Percentiles rank a stretch among this genome's conserved stretches.
These are phyloP conservation scores for Unio pictorum DNA, from an alignment of 2,888 invertebrate species.

Conservation along the genomic window DNA sequence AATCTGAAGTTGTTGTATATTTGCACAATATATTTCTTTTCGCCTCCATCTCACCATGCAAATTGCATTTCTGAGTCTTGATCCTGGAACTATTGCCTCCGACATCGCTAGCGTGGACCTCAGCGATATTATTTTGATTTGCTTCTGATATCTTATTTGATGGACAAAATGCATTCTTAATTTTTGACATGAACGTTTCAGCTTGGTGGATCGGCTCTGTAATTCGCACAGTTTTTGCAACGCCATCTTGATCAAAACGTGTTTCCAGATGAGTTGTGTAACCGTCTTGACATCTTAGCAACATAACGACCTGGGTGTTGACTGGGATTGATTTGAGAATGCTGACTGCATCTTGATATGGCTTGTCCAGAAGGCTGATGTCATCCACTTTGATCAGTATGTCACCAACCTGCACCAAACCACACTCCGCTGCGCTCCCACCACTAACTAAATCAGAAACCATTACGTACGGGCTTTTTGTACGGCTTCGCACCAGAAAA, in stretches of 20 bases:
- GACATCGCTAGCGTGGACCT: too few relatives aligned
- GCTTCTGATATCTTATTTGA: constrained; percentile 1
- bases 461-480: constrained; percentile 54
- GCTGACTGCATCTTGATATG: constrained; percentile 60
- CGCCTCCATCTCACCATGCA: too few relatives aligned
- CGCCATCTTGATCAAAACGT: constrained; percentile 60
- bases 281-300: constrained; percentile 63
- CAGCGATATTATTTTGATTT: too few relatives aligned
- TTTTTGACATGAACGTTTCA: constrained; percentile 50
- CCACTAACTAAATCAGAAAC: constrained; percentile 61
- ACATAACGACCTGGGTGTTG: constrained; percentile 56
- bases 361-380: constrained; percentile 55
- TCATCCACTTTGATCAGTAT: constrained; percentile 65
- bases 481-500: constrained; percentile 60
- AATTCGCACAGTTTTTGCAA: constrained; percentile 61
- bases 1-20: too few relatives aligned
- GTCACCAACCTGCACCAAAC: constrained; percentile 66
- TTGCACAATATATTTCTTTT: too few relatives aligned
- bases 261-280: constrained; percentile 65
- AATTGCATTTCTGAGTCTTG: too few relatives aligned
- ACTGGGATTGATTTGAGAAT: constrained; percentile 53
- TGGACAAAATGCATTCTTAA: constrained; percentile 45
- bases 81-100: too few relatives aligned
- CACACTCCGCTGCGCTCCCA: constrained; percentile 65
- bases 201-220: constrained; percentile 49